These are phyloP conservation scores for Acromyrmex echinatior DNA, from an alignment of 1,140 invertebrate genomes.

Conservation along the genomic window DNA sequence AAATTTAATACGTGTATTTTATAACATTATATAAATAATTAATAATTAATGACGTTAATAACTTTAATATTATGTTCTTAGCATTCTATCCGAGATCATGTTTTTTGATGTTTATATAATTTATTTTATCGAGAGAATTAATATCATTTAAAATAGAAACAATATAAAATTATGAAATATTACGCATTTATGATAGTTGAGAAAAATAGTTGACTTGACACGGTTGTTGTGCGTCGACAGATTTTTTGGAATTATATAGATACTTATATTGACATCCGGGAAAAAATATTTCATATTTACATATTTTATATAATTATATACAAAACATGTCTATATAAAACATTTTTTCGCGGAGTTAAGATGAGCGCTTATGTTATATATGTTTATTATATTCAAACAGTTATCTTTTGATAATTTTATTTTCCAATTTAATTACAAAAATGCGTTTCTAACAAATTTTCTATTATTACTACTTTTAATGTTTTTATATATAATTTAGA, in stretches of 20 bases:
- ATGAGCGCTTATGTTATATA: constrained; percentile 5
- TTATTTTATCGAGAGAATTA: not conserved
- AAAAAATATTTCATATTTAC: too few species aligned
- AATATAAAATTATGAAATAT: too few species aligned
- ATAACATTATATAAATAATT: not conserved
- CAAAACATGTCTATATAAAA: too few species aligned
- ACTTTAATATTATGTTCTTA: too few species aligned
- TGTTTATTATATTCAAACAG: not conserved
- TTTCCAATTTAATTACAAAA: not conserved
- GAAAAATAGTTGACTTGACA: constrained; percentile 36
- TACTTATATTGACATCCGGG: too few species aligned
- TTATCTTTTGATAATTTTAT: too few species aligned
- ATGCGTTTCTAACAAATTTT: not conserved
- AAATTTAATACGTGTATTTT: not conserved
- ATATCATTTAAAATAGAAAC: not conserved
- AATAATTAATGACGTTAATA: not conserved
- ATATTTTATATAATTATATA: too few species aligned
- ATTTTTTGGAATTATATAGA: constrained; percentile 8
- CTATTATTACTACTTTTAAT: not conserved
- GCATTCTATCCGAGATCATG: too few species aligned
- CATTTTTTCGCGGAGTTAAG: not conserved
- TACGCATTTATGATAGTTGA: not conserved
- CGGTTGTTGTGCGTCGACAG: constrained; percentile 9
- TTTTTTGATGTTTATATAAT: not conserved
- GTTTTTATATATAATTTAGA: constrained; percentile 1